Evolutionary conservation across 1,140 invertebrate genomes (phyloP).

Genomic region (Arctopsyche grandis): DNA sequence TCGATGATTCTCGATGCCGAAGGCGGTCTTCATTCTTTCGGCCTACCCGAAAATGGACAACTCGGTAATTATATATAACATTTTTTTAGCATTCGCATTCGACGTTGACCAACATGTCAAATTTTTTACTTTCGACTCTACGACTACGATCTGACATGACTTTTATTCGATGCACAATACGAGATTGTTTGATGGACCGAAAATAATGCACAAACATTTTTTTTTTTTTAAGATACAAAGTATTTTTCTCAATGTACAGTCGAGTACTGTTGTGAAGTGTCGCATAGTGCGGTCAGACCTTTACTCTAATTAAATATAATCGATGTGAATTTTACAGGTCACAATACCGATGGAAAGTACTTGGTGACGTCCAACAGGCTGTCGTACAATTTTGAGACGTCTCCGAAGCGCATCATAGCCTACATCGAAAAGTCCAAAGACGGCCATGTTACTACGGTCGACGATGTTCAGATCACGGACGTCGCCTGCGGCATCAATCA

Average conservation of each 20-base stretch:
- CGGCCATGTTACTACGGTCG: conserved; percentile 83
- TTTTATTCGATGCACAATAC: conserved; percentile 3
- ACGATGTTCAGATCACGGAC: conserved; percentile 88
- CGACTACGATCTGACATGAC: background rate
- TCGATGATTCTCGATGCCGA: conserved; percentile 90
- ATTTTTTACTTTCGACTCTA: conserved; percentile 1
- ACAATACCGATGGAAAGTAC: conserved; percentile 94
- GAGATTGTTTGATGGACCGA: no score
- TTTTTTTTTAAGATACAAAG: no score
- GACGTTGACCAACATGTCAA: no score
- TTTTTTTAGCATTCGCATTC: background rate
- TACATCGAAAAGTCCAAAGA: conserved; percentile 92
- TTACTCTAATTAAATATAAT: background rate
- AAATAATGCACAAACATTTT: no score
- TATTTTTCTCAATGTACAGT: no score
- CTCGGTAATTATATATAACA: conserved; percentile 70
- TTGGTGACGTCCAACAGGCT: conserved; percentile 90
- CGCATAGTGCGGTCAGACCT: no score
- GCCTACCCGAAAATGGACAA: conserved; percentile 92
- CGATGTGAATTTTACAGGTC: conserved; percentile 66
- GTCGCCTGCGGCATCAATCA: conserved; percentile 92
- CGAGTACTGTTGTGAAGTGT: no score
- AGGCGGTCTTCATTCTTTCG: conserved; percentile 90
- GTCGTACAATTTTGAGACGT: conserved; percentile 84
- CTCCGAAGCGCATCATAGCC: conserved; percentile 84